Evolutionary conservation across 2,888 invertebrate species (phyloP).

Genomic region (Synanthedon myopaeformis): DNA sequence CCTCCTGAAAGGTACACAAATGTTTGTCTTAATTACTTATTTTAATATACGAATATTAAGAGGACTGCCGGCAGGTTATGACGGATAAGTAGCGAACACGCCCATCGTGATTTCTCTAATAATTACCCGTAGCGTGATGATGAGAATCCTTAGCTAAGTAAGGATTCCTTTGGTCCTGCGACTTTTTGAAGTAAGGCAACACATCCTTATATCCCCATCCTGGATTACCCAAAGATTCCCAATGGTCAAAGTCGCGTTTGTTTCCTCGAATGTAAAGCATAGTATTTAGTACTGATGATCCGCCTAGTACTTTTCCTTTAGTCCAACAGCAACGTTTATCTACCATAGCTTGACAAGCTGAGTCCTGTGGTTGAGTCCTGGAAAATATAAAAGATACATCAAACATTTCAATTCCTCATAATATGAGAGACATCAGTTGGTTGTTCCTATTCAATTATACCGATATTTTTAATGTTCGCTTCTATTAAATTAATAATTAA

Average conservation of each 20-base stretch:
- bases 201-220: slow-evolving; percentile 91
- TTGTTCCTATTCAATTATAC: too few species aligned
- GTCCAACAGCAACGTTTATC: slow-evolving; percentile 91
- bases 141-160: slow-evolving; percentile 81
- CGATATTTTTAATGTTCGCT: too few species aligned
- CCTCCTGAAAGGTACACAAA: slow-evolving; percentile 70
- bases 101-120: neutral
- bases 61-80: too few species aligned
- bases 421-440: too few species aligned
- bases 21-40: too few species aligned
- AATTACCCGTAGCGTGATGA: slow-evolving; percentile 78
- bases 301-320: slow-evolving; percentile 88
- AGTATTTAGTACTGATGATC: slow-evolving; percentile 88
- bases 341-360: slow-evolving; percentile 88
- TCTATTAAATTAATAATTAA: too few species aligned
- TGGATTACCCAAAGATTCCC: slow-evolving; percentile 86
- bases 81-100: too few species aligned
- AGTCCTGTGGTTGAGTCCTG: slow-evolving; percentile 84
- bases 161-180: slow-evolving; percentile 89
- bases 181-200: slow-evolving; percentile 87
- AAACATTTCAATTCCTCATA: too few species aligned
- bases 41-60: too few species aligned
- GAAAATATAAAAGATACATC: slow-evolving; percentile 17
- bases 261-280: slow-evolving; percentile 94
- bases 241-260: slow-evolving; percentile 85